Conservation (phyloP, 2,113 vertebrate species). For the Pedetes capensis region DNA sequence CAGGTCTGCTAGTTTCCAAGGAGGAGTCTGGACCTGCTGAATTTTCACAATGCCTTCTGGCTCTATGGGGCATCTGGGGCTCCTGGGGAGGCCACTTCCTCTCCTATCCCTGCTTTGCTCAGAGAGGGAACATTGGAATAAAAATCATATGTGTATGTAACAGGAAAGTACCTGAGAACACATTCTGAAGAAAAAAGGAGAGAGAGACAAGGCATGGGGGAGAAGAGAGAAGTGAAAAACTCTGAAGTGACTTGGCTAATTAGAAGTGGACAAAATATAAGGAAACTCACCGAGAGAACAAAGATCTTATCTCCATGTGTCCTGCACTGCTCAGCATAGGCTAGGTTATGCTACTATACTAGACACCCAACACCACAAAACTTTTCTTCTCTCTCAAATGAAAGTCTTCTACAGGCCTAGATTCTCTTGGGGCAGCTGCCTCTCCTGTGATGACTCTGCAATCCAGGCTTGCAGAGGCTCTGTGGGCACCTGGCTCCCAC, state of each 20-base stretch:
- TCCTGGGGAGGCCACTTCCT: not conserved
- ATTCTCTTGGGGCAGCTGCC: not conserved
- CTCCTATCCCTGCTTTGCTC: not conserved
- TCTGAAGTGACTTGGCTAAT: not conserved
- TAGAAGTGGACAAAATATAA: not conserved
- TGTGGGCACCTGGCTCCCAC: fast-evolving
- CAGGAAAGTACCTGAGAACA: constrained; percentile 9
- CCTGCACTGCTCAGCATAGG: not conserved
- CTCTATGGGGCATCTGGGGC: not conserved
- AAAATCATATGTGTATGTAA: not conserved
- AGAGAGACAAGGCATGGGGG: not conserved
- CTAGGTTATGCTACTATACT: not conserved
- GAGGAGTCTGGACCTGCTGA: not conserved
- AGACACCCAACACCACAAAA: too few relatives aligned
- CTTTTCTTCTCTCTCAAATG: not conserved
- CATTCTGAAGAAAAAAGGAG: not conserved
- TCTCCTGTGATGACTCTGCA: not conserved
- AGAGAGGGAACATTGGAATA: not conserved
- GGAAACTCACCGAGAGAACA: not conserved
- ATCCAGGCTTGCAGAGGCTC: not conserved
- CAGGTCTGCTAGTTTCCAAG: constrained; percentile 4
- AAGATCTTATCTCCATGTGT: not conserved
- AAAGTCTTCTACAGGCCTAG: not conserved
- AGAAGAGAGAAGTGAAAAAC: not conserved
- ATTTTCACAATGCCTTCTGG: not conserved